Conservation (phyloP, 2,888 invertebrate species). For the Anaspis maculata region DNA sequence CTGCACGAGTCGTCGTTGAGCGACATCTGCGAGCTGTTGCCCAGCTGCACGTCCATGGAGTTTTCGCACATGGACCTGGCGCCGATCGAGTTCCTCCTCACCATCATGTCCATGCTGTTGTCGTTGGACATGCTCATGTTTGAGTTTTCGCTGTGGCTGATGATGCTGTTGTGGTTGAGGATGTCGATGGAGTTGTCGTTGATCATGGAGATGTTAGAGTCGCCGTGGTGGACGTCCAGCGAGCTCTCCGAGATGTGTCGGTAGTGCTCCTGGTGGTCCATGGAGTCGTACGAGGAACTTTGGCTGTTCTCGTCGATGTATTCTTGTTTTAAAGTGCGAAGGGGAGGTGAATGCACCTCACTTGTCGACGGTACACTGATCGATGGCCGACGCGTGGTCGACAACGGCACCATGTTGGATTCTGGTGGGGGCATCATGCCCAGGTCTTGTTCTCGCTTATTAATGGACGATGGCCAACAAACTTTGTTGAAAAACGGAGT, state of each 20-base stretch:
- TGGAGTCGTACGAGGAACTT: constrained; percentile 46
- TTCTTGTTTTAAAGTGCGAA: constrained; percentile 55
- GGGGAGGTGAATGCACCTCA: constrained; percentile 46
- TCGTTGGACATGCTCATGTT: constrained; percentile 37
- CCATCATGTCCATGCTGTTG: constrained; percentile 32
- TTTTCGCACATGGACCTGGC: constrained; percentile 33
- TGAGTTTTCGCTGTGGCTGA: constrained; percentile 31
- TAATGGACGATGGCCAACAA: constrained; percentile 37
- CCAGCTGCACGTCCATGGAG: constrained; percentile 30
- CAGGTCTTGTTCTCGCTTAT: constrained; percentile 48
- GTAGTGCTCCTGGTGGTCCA: constrained; percentile 34
- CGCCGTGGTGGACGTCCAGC: constrained; percentile 40
- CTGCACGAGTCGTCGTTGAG: constrained; percentile 29
- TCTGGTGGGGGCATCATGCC: constrained; percentile 66
- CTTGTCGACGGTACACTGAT: constrained; percentile 47
- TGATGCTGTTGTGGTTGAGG: constrained; percentile 29
- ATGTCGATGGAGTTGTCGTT: constrained; percentile 47
- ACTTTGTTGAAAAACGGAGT: constrained; percentile 29
- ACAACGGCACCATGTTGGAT: constrained; percentile 50
- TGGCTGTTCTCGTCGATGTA: constrained; percentile 66
- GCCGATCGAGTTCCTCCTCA: constrained; percentile 24
- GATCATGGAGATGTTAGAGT: constrained; percentile 41
- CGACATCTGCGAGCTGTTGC: constrained; percentile 23
- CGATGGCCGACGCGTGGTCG: constrained; percentile 53
- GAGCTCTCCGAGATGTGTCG: constrained; percentile 41